Evolutionary conservation across 2,888 invertebrate genomes (phyloP), one percentile per base, ranked within the genome.

Genomic region (Halocaridina rubra): DNA sequence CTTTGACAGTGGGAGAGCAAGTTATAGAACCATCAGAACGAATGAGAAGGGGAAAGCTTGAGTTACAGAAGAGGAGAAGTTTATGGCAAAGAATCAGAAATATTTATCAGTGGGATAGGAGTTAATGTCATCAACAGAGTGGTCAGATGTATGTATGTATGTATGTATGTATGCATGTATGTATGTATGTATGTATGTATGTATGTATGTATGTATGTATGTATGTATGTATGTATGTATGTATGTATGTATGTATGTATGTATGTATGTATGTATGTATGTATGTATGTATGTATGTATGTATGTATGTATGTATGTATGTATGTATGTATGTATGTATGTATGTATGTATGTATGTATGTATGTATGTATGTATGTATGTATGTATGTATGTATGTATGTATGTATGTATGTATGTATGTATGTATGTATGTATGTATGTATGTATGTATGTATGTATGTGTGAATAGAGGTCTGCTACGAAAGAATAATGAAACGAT

Each of bases 161-260:
- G 76, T 76, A 39, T 76, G 76, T 76, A 39, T 76, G 76, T 76
- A 59, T 76, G 76, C 57, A 59, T 76, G 76, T 76, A 30, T 76
- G 59, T 76, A 46, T 72, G 72, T 72, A 46, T 72, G 72, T 72
- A 46, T 72, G 72, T 72, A 46, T 72, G 72, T 72, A 46, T 72
- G 72, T 72, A 46, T 72, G 72, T 72, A 46, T 72, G 72, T 72
- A 46, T 72, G 30, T 71, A 22, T 32, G 32, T 71, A 39, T 71
- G 30, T 71, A n/a, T n/a, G n/a, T n/a, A n/a, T n/a, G n/a, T n/a
- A n/a, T n/a, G n/a, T n/a, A n/a, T n/a, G n/a, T n/a, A n/a, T n/a
- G n/a, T n/a, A n/a, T n/a, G n/a, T n/a, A n/a, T n/a, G n/a, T n/a
- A n/a, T n/a, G n/a, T n/a, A n/a, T n/a, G n/a, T n/a, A n/a, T n/a